phyloP scores from a whole-genome alignment of 2,888 invertebrate genomes.

The Labia minor region DNA sequence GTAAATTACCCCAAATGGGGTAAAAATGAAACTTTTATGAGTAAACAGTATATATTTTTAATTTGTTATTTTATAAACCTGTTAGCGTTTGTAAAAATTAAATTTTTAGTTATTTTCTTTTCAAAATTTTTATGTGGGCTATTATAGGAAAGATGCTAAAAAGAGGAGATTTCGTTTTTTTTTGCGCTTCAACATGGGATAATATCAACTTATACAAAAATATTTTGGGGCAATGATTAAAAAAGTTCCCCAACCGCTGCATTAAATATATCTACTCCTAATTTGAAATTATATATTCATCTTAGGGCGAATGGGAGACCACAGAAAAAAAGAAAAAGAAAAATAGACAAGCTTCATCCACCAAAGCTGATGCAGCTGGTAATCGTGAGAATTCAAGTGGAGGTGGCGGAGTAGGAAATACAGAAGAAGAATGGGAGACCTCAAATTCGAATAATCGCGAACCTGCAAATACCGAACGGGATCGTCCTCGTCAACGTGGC shows the following conservation, averaged over 20 bases:
- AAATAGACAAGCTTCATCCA: constrained; percentile 52
- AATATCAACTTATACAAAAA: constrained; percentile 25
- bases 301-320: constrained; percentile 74
- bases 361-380: constrained; percentile 42
- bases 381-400: constrained; percentile 36
- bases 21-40: too few species aligned
- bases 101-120: too few species aligned
- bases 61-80: too few species aligned
- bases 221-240: too few species aligned
- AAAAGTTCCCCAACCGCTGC: too few species aligned
- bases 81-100: too few species aligned
- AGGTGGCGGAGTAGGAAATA: constrained; percentile 25
- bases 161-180: constrained; percentile 36
- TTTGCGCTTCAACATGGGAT: constrained; percentile 38
- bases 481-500: constrained; percentile 31
- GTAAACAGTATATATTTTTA: too few species aligned
- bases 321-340: constrained; percentile 73
- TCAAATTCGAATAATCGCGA: not conserved
- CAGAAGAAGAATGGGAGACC: constrained; percentile 27
- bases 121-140: too few species aligned
- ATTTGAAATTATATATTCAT: constrained; percentile 21
- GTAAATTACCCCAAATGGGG: too few species aligned
- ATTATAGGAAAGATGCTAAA: too few species aligned
- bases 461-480: constrained; percentile 25
- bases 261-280: constrained; percentile 9